Evolutionary conservation across 2,113 vertebrate genomes (phyloP).

Genomic region (Pogonocichla stellata): DNA sequence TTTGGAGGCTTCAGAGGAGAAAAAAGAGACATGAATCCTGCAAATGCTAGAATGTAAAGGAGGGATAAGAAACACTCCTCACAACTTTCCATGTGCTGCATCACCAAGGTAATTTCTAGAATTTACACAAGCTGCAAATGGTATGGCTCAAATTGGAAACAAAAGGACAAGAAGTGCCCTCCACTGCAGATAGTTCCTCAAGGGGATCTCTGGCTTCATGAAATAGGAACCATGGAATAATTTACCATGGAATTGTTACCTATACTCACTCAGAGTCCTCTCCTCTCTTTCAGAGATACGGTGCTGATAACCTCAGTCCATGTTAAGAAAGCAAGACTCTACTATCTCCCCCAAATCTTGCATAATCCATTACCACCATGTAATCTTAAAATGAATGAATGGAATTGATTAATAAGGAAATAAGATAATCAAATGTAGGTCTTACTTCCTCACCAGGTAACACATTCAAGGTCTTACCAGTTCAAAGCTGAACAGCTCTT

Average conservation of each 20-base stretch:
- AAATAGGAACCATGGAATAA: not conserved
- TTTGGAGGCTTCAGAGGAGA: not conserved
- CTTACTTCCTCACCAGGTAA: not conserved
- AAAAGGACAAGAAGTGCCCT: not conserved
- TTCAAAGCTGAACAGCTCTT: not conserved
- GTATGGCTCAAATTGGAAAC: not conserved
- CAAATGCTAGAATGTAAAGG: not conserved
- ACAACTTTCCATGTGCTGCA: not conserved
- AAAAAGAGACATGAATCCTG: rapidly evolving
- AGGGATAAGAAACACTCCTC: not conserved
- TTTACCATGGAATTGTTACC: not conserved
- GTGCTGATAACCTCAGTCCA: not conserved
- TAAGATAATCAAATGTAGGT: not conserved
- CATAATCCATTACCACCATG: not conserved
- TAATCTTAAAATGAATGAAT: not conserved
- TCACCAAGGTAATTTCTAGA: not conserved
- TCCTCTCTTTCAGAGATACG: not conserved
- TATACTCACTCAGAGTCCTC: not conserved
- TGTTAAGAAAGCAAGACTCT: not conserved
- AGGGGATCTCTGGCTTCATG: not conserved
- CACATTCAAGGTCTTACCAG: not conserved
- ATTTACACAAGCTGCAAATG: not conserved
- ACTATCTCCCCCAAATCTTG: not conserved
- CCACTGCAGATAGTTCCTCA: not conserved
- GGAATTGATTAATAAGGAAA: not conserved